Percentiles rank a stretch among this genome's conserved stretches.
These are phyloP conservation scores for Willisornis vidua DNA, from an alignment of 2,113 vertebrate species.

Conservation along the genomic window DNA sequence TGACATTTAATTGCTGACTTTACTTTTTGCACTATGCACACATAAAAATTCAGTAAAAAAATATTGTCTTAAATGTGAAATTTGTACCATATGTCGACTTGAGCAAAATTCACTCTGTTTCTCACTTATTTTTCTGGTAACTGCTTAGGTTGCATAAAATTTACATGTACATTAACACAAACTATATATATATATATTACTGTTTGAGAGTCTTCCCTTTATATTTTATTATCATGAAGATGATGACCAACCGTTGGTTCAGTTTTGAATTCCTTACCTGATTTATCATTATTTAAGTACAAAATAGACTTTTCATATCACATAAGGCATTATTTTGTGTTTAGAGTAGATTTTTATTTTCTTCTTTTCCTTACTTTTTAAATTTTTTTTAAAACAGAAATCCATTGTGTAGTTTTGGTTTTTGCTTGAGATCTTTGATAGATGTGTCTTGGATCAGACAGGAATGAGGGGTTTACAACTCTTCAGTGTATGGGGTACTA, in stretches of 20 bases:
- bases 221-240: background rate
- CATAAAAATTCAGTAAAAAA: background rate
- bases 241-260: background rate
- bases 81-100: background rate
- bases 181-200: background rate
- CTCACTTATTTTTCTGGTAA: background rate
- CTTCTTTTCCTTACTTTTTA: too few relatives aligned
- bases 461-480: background rate
- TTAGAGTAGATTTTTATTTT: background rate
- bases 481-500: background rate
- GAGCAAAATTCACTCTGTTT: background rate
- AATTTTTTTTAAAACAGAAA: too few relatives aligned
- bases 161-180: rapidly evolving
- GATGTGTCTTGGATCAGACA: background rate
- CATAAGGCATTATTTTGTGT: background rate
- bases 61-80: background rate
- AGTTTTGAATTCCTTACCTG: background rate
- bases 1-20: background rate
- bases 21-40: background rate
- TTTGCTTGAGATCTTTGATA: rapidly evolving
- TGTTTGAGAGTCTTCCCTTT: background rate
- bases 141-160: background rate
- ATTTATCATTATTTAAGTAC: background rate
- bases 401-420: background rate
- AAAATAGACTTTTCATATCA: background rate